Evolutionary conservation across 2,888 invertebrate genomes (phyloP), one percentile per base, ranked within the genome.

Genomic region (Orthosia gothica): DNA sequence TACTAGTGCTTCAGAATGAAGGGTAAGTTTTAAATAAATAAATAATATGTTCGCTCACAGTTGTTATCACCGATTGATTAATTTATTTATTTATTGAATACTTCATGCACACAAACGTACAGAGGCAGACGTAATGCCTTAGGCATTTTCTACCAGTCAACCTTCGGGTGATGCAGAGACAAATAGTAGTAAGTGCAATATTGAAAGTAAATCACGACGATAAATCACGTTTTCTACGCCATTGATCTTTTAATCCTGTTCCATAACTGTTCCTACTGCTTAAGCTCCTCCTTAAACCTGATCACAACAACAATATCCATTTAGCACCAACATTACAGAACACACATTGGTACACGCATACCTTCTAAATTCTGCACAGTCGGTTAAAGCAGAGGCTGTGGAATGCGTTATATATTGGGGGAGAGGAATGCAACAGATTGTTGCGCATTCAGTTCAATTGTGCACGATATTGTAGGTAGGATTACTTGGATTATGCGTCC

Each of bases 281-380:
- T 18, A 32, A 32, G 40, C 15, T 20, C 5, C 13, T 40, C 13
- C 45, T 18, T 16, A 15, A 54, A 20, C 20, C 40, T 23, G 7
- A 52, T 16, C 32, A 40, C 13, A 47, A 47, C 20, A 18, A 69
- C 12, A 15, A 18, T 20, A 50, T 32, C 16, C 13, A 9, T 18
- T 47, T 32, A 69, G 15, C 4, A 40, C n/a, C 58, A 63, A 13
- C n/a, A 76, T 70, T 63, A n/a, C 9, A 32, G 3, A n/a, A 54
- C n/a, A 11, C 13, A 59, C 58, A 61, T 58, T 58, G n/a, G 62
- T 26, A 49, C n/a, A 18, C 23, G 45, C 82, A 81, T 81, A 74
- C 58, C 70, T 77, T 58, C 57, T 77, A 63, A 69, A 81, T 81
- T 66, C 66, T 7, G 59, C 74, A 77, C 81, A 81, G 73, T 70